phyloP scores from a whole-genome alignment of 2,888 invertebrate species.

The Melieria picta region DNA sequence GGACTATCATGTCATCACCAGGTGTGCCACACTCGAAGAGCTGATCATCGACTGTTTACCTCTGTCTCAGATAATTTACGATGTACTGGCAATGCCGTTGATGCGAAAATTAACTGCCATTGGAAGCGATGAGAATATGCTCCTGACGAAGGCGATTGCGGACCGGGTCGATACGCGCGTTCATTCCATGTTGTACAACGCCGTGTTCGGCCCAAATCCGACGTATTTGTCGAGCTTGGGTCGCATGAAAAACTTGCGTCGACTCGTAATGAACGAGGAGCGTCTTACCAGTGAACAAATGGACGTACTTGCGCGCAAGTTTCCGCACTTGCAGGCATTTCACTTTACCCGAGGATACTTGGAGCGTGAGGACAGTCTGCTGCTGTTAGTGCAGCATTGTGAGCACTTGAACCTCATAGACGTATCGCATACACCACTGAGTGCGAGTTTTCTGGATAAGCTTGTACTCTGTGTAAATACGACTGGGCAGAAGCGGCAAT shows the following conservation, averaged over 20 bases:
- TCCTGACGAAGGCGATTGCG: slow-evolving; percentile 32
- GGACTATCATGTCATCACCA: slow-evolving; percentile 30
- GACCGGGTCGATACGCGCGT: slow-evolving; percentile 26
- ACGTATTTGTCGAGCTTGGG: slow-evolving; percentile 2
- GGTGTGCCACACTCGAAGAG: slow-evolving; percentile 42
- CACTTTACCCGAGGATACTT: too few species aligned
- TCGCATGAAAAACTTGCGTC: slow-evolving; percentile 38
- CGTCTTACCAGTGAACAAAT: too few species aligned
- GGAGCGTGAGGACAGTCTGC: too few species aligned
- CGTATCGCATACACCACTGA: too few species aligned
- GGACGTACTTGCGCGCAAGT: too few species aligned
- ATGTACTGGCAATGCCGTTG: slow-evolving; percentile 38
- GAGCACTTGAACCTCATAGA: too few species aligned
- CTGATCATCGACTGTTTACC: slow-evolving; percentile 45
- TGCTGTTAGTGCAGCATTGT: too few species aligned
- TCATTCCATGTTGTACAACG: slow-evolving; percentile 42
- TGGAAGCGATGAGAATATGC: slow-evolving; percentile 36
- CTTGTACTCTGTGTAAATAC: too few species aligned
- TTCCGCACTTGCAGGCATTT: too few species aligned
- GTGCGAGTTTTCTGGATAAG: too few species aligned
- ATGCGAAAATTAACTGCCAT: slow-evolving; percentile 38
- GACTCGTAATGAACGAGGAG: slow-evolving; percentile 42
- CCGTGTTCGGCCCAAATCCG: slow-evolving; percentile 40
- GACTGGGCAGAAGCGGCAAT: too few species aligned
- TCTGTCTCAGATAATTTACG: slow-evolving; percentile 29